Evolutionary conservation across 35 echinoderm and acorn worm species (phyloP).

Genomic region (Holothuria glaberrima): DNA sequence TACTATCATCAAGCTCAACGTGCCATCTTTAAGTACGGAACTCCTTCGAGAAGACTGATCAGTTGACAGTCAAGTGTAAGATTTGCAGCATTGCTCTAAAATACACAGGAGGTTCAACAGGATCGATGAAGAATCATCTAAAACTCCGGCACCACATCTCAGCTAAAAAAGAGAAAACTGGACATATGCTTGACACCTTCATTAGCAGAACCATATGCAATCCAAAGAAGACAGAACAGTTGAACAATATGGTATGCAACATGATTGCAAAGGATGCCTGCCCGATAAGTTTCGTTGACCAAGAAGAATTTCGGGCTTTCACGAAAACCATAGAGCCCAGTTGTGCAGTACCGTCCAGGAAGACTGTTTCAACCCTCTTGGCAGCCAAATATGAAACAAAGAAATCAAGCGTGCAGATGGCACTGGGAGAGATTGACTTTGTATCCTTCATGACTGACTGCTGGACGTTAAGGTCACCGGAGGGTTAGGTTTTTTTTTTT

Average conservation of each 20-base stretch:
- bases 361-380: neutral
- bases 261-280: slow-evolving; percentile 47
- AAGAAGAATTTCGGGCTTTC: slow-evolving; percentile 33
- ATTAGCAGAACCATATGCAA: slow-evolving; percentile 5
- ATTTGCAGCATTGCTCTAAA: neutral
- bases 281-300: slow-evolving; percentile 12
- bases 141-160: neutral
- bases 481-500: neutral
- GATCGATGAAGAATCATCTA: slow-evolving; percentile 18
- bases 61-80: neutral
- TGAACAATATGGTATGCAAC: neutral
- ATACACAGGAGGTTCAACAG: slow-evolving; percentile 21
- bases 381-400: neutral
- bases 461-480: slow-evolving; percentile 13
- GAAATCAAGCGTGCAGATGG: neutral
- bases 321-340: slow-evolving; percentile 29
- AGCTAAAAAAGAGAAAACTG: neutral
- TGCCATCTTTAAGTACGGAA: slow-evolving; percentile 26
- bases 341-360: slow-evolving; percentile 15
- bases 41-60: neutral
- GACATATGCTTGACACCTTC: neutral
- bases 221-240: neutral
- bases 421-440: neutral
- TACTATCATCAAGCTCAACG: slow-evolving; percentile 13
- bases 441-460: slow-evolving; percentile 48